Base-by-base conservation (phyloP, 2,888 invertebrate genomes). In the Nymphalis urticae region DNA sequence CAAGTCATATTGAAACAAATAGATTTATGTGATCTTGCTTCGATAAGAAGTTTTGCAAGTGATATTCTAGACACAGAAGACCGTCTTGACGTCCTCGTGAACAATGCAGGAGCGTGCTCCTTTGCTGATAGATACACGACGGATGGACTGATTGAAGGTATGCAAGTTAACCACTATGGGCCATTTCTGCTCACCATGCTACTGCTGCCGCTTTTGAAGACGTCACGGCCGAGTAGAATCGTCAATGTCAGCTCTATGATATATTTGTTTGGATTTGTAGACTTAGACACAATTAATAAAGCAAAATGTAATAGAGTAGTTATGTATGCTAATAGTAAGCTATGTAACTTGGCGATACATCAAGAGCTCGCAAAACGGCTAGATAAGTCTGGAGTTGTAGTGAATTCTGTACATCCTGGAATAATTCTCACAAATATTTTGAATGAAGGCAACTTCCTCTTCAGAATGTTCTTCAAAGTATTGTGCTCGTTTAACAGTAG, bases 331-430 rank as follows among this genome's bases (percentile, higher is more conserved):
- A 82, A 82, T 64, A 80, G 82, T 63, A 86, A 86, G 73, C 73
- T 86, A 48, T 82, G 80, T 70, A 82, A 80, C 56, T 74, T 85
- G n/a, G 69, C 85, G 10, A 80, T 82, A 21, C 80, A 83, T n/a
- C 80, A 81, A 64, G 83, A 85, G 68, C 74, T 87, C 17, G 80
- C 84, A 0, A 77, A 79, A 48, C 76, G 79, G 51, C 70, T 85
- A 10, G 62, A 75, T 42, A 82, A 78, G 47, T 75, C 78, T 53
- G 94, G 94, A 27, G 94, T 97, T 0, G 95, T 95, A 0, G 96
- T 94, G 0, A 97, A 97, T 80, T 96, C 95, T 74, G 87, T 97
- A 60, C 97, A 97, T 88, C 97, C 97, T 0, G 97, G 97, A 24
- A 93, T 96, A 87, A 95, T 96, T 70, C 94, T 94, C 82, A 95